Evolutionary conservation across 2,113 vertebrate species (phyloP).

Genomic region (Nycticryphes semicollaris): DNA sequence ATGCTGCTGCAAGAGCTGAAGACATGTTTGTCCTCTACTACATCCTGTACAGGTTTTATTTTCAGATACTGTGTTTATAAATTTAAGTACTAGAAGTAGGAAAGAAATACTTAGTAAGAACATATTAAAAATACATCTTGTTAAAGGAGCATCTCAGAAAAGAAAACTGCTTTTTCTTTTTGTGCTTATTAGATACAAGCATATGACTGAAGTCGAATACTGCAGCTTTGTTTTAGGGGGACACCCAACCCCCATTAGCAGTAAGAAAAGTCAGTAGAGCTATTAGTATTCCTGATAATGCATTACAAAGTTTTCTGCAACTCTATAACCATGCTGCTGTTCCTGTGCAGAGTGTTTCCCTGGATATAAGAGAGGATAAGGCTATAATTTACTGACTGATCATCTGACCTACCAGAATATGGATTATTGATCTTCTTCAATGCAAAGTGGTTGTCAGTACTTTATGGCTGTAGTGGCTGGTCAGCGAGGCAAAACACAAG

Average conservation of each 20-base stretch:
- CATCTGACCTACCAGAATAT: neutral
- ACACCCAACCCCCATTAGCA: neutral
- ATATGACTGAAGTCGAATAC: neutral
- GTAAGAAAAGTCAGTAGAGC: neutral
- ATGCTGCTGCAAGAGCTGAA: neutral
- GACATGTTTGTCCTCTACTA: neutral
- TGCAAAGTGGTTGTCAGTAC: neutral
- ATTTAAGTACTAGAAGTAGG: neutral
- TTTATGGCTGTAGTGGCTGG: neutral
- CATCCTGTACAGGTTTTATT: neutral
- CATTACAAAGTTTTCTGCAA: neutral
- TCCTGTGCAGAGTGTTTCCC: neutral
- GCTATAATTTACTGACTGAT: neutral
- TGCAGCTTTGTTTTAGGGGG: neutral
- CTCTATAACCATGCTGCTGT: neutral
- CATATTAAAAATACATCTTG: neutral
- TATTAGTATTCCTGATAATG: neutral
- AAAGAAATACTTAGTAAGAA: neutral
- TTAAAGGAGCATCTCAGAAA: neutral
- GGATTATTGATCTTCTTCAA: neutral
- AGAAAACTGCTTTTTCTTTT: neutral
- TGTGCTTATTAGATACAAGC: neutral
- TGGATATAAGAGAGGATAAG: neutral
- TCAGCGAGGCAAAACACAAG: neutral
- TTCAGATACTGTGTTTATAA: neutral